phyloP scores from a whole-genome alignment of 1,140 invertebrate species.

The Pseudomyrmex flavicornis region DNA sequence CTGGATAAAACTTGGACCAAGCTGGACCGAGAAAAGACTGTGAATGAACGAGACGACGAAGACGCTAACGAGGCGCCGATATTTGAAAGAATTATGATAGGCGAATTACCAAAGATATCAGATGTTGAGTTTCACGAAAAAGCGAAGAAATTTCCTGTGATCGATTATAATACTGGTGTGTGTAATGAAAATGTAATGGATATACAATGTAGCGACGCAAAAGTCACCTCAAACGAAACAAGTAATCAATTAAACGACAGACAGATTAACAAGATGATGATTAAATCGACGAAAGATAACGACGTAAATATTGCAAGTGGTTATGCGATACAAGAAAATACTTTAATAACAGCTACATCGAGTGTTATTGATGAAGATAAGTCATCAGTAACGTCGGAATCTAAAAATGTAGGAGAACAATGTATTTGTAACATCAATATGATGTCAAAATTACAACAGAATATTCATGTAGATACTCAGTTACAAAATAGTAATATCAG shows the following conservation, averaged over 20 bases:
- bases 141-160: slow-evolving; percentile 79
- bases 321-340: slow-evolving; percentile 12
- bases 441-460: slow-evolving; percentile 17
- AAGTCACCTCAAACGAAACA: neutral
- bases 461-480: neutral
- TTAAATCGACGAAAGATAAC: slow-evolving; percentile 19
- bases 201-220: slow-evolving; percentile 28
- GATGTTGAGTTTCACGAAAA: slow-evolving; percentile 79
- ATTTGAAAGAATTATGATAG: slow-evolving; percentile 77
- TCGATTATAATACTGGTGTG: slow-evolving; percentile 75
- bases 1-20: slow-evolving; percentile 17
- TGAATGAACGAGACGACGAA: slow-evolving; percentile 63
- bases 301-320: neutral
- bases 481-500: slow-evolving; percentile 14
- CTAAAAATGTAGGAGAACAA: slow-evolving; percentile 55
- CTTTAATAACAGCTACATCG: neutral
- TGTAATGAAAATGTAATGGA: slow-evolving; percentile 34
- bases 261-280: slow-evolving; percentile 23
- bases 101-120: slow-evolving; percentile 76
- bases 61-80: slow-evolving; percentile 71
- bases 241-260: slow-evolving; percentile 17
- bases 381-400: slow-evolving; percentile 48
- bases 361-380: slow-evolving; percentile 5
- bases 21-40: slow-evolving; percentile 45
- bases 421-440: slow-evolving; percentile 30